phyloP scores from a whole-genome alignment of 2,113 vertebrate genomes.

The Ictidomys tridecemlineatus region DNA sequence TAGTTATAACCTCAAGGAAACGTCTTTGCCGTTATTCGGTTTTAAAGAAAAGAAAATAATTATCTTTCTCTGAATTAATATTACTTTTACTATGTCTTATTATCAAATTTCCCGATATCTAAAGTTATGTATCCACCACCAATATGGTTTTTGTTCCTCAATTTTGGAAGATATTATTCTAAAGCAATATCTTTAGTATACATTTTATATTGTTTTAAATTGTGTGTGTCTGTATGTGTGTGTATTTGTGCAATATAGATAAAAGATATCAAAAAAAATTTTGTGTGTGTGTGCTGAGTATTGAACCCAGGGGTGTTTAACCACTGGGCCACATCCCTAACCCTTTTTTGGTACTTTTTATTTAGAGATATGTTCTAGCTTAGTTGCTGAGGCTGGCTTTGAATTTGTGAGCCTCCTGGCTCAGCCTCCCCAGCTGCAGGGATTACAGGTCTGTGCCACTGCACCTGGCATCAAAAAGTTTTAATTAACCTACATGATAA shows the following conservation, averaged over 20 bases:
- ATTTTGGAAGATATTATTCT: not conserved
- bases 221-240: not conserved
- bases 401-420: too few relatives aligned
- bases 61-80: not conserved
- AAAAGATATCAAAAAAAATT: not conserved
- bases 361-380: too few relatives aligned
- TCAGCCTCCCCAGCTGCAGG: too few relatives aligned
- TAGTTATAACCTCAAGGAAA: constrained; percentile 1
- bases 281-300: too few relatives aligned
- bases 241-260: not conserved
- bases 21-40: not conserved
- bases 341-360: too few relatives aligned
- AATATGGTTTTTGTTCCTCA: not conserved
- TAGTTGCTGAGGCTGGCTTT: too few relatives aligned
- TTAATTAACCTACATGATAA: not conserved
- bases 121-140: not conserved
- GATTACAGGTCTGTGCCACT: too few relatives aligned
- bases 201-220: not conserved
- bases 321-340: too few relatives aligned
- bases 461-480: not conserved
- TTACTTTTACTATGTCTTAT: not conserved
- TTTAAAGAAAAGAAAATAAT: constrained; percentile 20
- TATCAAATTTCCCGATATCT: constrained; percentile 19
- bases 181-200: not conserved
- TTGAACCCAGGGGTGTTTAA: too few relatives aligned